Evolutionary conservation across 2,113 vertebrate species (phyloP).

Genomic region (Eidolon helvum): DNA sequence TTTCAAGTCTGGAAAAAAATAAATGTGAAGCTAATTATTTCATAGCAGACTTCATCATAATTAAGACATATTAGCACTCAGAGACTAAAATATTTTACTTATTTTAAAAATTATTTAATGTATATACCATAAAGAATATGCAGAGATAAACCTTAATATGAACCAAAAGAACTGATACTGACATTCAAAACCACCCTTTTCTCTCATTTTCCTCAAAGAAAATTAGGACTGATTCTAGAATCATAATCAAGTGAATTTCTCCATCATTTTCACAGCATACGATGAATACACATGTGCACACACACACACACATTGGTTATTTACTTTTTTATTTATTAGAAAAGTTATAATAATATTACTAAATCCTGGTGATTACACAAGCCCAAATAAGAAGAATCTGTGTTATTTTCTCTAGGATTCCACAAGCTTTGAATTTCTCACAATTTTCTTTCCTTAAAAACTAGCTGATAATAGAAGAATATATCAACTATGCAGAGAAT

Average conservation of each 20-base stretch:
- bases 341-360: neutral
- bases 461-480: neutral
- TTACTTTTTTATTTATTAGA: neutral
- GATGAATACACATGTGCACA: neutral
- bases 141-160: neutral
- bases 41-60: neutral
- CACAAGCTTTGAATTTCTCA: conserved; percentile 49
- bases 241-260: neutral
- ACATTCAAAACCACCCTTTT: neutral
- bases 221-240: neutral
- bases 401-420: conserved; percentile 7
- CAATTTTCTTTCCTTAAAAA: conserved; percentile 40
- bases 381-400: conserved; percentile 13
- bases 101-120: neutral
- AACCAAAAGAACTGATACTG: neutral
- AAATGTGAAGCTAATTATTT: neutral
- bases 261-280: neutral
- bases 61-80: neutral
- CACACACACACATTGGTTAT: neutral
- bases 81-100: neutral
- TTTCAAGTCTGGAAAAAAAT: neutral
- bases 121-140: neutral
- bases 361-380: neutral
- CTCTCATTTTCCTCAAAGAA: neutral
- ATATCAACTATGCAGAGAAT: neutral